Base-by-base conservation (phyloP, 37 sponge, comb jelly and placozoan genomes). In the Oopsacas minuta region DNA sequence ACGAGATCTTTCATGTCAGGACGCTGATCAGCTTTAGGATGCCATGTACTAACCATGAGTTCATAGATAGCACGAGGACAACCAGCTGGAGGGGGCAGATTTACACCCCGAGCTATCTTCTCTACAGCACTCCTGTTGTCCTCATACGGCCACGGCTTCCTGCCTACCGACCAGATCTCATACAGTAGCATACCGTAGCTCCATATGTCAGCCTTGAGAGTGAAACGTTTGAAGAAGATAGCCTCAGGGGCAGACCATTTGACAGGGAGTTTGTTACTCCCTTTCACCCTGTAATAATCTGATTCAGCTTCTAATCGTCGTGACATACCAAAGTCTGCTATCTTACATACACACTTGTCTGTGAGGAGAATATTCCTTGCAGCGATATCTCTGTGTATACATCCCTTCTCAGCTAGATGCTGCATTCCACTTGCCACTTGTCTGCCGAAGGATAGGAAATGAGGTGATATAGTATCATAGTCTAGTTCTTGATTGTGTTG, bases 361-460 rank as follows among this genome's bases (percentile, higher is more conserved):
- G 88, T 86, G 23, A 90, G 52, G 17, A 90, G 82, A 15, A 90
- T 87, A 81, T 90, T 90, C 83, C 91, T 87, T 23, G 91, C 88
- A 30, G 91, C 91, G 37, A 90, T 83, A 82, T 90, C 91, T 61
- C 91, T 88, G 91, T 90, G 91, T 0, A 90, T 84, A 52, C 83
- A 90, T 22, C 35, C 82, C 30, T 84, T 90, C 83, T 86, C 83
- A 25, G 88, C 39, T 39, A 90, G 83, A 61, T 90, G 88, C 30
- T 88, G 86, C 91, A 90, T 90, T 1, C 91, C 91, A 38, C 38
- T 86, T 10, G 86, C 86, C 81, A 90, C 69, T 82, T 90, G 86
- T 35, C 86, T 85, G 39, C 86, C 83, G 86, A 88, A 90, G 0
- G 37, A 35, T 37, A 90, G 82, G 36, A 88, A 82, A 1, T 61